phyloP scores from a whole-genome alignment of 2,888 invertebrate genomes.

The Harpalus rufipes region DNA sequence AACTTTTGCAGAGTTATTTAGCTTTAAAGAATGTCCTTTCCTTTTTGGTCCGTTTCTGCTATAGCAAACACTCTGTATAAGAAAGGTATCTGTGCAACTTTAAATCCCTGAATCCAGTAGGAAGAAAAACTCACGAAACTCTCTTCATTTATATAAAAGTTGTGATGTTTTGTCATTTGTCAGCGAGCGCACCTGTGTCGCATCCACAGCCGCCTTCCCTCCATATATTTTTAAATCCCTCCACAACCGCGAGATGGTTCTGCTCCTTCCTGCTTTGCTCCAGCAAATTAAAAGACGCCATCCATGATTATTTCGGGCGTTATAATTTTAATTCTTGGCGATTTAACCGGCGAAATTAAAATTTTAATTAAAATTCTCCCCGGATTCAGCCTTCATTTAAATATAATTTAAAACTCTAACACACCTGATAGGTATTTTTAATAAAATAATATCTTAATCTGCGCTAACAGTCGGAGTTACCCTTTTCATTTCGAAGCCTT shows the following conservation, averaged over 20 bases:
- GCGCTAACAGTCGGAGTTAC: background rate
- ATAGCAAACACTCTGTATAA: conserved; percentile 30
- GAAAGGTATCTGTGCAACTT: conserved; percentile 60
- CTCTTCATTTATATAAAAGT: conserved; percentile 66
- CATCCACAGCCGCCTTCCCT: background rate
- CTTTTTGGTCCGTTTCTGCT: background rate
- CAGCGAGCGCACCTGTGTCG: conserved; percentile 58
- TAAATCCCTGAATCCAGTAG: conserved; percentile 61
- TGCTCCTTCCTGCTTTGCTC: conserved; percentile 24
- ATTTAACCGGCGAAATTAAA: conserved; percentile 59
- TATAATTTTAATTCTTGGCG: conserved; percentile 60
- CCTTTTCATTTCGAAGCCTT: conserved; percentile 14
- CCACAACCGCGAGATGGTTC: conserved; percentile 20
- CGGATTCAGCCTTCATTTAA: conserved; percentile 46
- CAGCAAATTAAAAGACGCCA: conserved; percentile 60
- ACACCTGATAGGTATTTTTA: conserved; percentile 56
- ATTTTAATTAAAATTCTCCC: conserved; percentile 61
- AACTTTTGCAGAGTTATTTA: too few species aligned
- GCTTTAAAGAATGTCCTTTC: background rate
- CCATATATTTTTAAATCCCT: background rate
- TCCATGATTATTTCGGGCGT: conserved; percentile 49
- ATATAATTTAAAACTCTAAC: conserved; percentile 56
- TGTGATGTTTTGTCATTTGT: conserved; percentile 67
- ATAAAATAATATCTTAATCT: conserved; percentile 54
- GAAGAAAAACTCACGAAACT: conserved; percentile 58